Base-by-base conservation (phyloP, 2,888 invertebrate species). In the Sesia bembeciformis region DNA sequence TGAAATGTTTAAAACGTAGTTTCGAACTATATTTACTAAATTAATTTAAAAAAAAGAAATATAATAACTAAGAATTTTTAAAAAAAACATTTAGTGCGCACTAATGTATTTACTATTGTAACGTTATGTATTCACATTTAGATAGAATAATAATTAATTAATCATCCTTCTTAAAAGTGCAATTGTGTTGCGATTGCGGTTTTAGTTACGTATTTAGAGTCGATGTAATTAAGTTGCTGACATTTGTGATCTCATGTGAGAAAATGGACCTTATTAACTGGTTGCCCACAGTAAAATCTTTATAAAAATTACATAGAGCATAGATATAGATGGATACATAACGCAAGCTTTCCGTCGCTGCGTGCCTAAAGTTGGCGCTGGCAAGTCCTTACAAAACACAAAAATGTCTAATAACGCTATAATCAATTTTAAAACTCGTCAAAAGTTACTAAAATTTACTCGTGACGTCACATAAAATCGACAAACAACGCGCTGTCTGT, bases 1-100 rank as follows among this genome's bases (percentile, higher is more conserved):
- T 82, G 81, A 78, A 73, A 69, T 76, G 73, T 75, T 67, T 83
- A 84, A 76, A 61, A n/a, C 67, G 66, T 85, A 84, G 79, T 70
- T 76, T 74, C 23, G 70, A 69, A 76, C 58, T 70, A 74, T 78
- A 73, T 72, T 76, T 46, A 46, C 46, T 46, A 46, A 46, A 46
- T 46, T 46, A 46, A 46, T 46, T 7, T 7, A 46, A 8, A 8
- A 43, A 43, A 46, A 46, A 46, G n/a, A 8, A 46, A 46, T 46
- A 46, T 8, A 46, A 8, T 4, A 43, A 43, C 60, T 72, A 71
- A 74, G 72, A 76, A 71, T 82, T 82, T 84, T 84, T 77, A 70
- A 71, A 74, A 74, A 61, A 56, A 64, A 53, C 57, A 40, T 60
- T 57, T 81, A 83, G 81, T 79, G 78, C 78, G 79, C 79, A 76